Conservation (phyloP, 2,888 invertebrate species). For the Clivina fossor region DNA sequence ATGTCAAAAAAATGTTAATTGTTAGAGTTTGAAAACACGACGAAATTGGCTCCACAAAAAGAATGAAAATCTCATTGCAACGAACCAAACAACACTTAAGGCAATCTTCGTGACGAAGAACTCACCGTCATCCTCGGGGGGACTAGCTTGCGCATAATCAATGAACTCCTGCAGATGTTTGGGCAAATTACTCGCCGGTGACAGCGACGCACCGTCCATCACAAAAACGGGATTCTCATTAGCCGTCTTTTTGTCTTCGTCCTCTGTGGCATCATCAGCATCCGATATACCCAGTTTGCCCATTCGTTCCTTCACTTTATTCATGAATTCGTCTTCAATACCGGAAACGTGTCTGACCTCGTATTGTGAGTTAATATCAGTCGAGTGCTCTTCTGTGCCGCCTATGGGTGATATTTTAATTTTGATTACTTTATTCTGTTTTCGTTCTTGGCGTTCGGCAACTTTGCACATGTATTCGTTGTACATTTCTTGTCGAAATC, state of each 20-base stretch:
- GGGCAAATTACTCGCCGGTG: slow-evolving; percentile 67
- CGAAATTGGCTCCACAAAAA: slow-evolving; percentile 23
- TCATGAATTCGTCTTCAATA: slow-evolving; percentile 77
- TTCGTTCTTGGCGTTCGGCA: slow-evolving; percentile 74
- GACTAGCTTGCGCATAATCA: slow-evolving; percentile 55
- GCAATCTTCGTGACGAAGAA: slow-evolving; percentile 23
- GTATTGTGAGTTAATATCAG: slow-evolving; percentile 41
- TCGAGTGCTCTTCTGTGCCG: slow-evolving; percentile 45
- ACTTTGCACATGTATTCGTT: slow-evolving; percentile 80
- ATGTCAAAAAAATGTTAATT: slow-evolving; percentile 5
- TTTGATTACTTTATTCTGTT: slow-evolving; percentile 78
- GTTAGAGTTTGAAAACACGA: slow-evolving; percentile 22
- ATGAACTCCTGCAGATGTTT: slow-evolving; percentile 80
- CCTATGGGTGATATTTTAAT: slow-evolving; percentile 58
- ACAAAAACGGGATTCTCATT: slow-evolving; percentile 54
- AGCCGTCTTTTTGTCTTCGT: slow-evolving; percentile 44
- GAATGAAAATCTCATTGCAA: slow-evolving; percentile 24
- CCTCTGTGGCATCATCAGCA: slow-evolving; percentile 67
- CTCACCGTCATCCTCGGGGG: slow-evolving; percentile 26
- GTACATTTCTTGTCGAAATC: slow-evolving; percentile 79
- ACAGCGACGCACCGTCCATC: slow-evolving; percentile 66
- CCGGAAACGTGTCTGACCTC: slow-evolving; percentile 54
- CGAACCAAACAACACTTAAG: slow-evolving; percentile 28
- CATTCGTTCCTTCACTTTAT: slow-evolving; percentile 71
- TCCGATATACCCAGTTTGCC: slow-evolving; percentile 67